phyloP scores from a whole-genome alignment of 2,797 vertebrate genomes.

The Sebastes elongatus region DNA sequence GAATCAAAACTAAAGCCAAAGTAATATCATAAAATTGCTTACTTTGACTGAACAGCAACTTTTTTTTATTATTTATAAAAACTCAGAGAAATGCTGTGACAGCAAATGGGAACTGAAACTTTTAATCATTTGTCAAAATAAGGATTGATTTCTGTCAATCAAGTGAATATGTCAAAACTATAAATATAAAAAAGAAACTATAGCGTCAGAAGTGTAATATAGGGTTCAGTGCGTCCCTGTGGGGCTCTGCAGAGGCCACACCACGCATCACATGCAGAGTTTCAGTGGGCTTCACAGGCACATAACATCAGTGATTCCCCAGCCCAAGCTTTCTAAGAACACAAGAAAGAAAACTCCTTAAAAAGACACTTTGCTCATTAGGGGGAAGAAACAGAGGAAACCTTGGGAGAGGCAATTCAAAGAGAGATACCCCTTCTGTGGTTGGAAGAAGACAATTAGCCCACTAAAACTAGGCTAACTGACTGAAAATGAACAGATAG shows the following conservation, averaged over 20 bases:
- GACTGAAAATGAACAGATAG: background rate
- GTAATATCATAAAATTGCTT: background rate
- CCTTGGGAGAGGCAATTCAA: slow-evolving; percentile 5
- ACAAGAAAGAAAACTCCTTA: background rate
- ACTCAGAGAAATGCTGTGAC: background rate
- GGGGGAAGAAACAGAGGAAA: background rate
- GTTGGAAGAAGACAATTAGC: slow-evolving; percentile 1
- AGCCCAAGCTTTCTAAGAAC: background rate
- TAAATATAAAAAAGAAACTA: background rate
- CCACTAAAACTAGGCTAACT: background rate
- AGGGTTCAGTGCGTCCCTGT: background rate
- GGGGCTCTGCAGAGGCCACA: background rate
- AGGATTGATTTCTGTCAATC: background rate
- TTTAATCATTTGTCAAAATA: background rate
- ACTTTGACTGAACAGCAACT: background rate
- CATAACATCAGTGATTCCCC: background rate
- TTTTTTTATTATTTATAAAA: background rate
- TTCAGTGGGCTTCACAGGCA: background rate
- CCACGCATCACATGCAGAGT: background rate
- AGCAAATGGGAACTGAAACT: background rate
- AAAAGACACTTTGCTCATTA: slow-evolving; percentile 22
- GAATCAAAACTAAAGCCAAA: background rate
- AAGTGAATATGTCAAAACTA: background rate
- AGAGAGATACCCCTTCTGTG: background rate
- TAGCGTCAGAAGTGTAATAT: background rate